Evolutionary conservation across 2,113 vertebrate genomes (phyloP), one percentile per base, ranked within the genome.

Genomic region (Dromas ardeola): DNA sequence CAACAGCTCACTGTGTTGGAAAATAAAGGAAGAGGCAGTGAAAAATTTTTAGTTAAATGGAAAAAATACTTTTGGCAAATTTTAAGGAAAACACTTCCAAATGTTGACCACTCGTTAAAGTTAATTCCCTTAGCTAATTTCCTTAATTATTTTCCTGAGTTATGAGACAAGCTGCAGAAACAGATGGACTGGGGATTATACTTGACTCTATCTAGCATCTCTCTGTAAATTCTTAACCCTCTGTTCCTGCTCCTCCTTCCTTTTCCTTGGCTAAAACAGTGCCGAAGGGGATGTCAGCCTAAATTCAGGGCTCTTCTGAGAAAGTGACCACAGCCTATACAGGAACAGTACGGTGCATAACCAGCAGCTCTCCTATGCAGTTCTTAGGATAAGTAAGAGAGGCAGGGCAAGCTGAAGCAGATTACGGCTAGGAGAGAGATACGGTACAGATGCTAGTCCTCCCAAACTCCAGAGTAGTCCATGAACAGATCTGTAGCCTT

Each of bases 21-120:
- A 91, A 95, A 69, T 65, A 90, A 95, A 83, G 49, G 36, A 94
- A 85, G 42, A 94, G 29, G 15, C 62, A 62, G 13, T 50, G 78
- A 85, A 34, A 87, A 95, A 53, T 82, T 90, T 30, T 6, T 7
- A 91, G 49, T 65, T 91, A 82, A 93, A 94, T 32, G 25, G 65
- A 82, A 94, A 95, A 89, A 69, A 83, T n/a, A 65, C 21, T 63
- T 88, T 88, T 78, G 83, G 88, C 77, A 90, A 81, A 81, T 76
- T 95, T 88, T 40, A 93, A 53, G 56, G 61, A 79, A 92, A 91
- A 81, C 30, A 50, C 6, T 94, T 81, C 30, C 45, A 94, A 81
- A 79, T 2, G 2, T 77, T 94, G 61, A 76, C 45, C 43, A n/a
- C 22, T 49, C 83, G 87, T 93, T 49, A 69, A 92, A 96, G 43